phyloP scores from a whole-genome alignment of 2,113 vertebrate species.

The Serilophus lunatus region DNA sequence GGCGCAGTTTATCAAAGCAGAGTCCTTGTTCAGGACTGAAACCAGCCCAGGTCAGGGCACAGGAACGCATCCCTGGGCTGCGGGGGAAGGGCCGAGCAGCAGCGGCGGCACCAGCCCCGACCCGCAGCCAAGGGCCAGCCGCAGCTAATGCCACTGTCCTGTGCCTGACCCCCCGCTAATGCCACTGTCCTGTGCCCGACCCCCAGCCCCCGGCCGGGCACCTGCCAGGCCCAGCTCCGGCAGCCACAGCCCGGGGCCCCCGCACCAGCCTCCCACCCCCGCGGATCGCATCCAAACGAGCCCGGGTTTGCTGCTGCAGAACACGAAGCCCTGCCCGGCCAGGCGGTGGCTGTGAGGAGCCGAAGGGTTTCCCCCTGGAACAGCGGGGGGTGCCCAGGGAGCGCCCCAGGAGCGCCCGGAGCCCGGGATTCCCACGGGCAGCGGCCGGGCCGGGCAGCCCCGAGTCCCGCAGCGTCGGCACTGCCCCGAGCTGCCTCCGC shows the following conservation, averaged over 20 bases:
- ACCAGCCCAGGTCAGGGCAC: not conserved
- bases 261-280: not conserved
- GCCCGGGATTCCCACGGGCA: too few relatives aligned
- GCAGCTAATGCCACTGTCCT: not conserved
- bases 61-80: not conserved
- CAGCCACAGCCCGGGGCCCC: not conserved
- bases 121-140: not conserved
- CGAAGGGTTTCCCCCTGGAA: rapidly evolving
- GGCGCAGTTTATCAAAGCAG: not conserved
- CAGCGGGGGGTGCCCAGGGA: rapidly evolving
- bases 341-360: not conserved
- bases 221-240: not conserved
- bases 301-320: rapidly evolving
- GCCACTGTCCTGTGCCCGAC: too few relatives aligned
- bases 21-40: not conserved
- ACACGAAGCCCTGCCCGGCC: not conserved
- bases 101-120: not conserved
- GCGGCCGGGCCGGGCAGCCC: too few relatives aligned
- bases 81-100: not conserved
- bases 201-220: not conserved
- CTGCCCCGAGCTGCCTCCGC: too few relatives aligned
- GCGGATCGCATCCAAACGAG: not conserved
- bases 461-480: too few relatives aligned
- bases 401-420: rapidly evolving
- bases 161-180: too few relatives aligned